Conservation (phyloP, 2,113 vertebrate genomes). For the Psephotus haematonotus region DNA sequence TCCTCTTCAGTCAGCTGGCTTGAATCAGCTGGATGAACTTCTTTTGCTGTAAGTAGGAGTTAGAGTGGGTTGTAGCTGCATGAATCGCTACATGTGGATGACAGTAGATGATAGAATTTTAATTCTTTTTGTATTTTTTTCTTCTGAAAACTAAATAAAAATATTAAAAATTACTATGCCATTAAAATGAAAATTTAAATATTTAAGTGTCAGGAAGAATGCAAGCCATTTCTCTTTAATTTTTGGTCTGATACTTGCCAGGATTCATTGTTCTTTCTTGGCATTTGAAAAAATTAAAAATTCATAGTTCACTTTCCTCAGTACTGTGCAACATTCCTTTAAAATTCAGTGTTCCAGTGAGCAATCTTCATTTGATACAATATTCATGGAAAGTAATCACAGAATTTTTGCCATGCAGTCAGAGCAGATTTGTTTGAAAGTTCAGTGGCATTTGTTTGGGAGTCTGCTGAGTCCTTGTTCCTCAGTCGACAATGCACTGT, state of each 20-base stretch:
- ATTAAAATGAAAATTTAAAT: not conserved
- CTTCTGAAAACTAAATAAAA: not conserved
- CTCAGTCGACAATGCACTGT: not conserved
- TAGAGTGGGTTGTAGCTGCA: conserved; percentile 32
- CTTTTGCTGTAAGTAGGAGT: conserved; percentile 15
- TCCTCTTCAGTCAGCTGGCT: conserved; percentile 13
- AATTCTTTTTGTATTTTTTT: not conserved
- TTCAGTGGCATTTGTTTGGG: conserved; percentile 50
- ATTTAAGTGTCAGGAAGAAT: not conserved
- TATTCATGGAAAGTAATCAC: conserved; percentile 60
- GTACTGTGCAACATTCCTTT: conserved; percentile 22
- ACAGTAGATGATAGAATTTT: not conserved
- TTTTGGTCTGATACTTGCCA: not conserved
- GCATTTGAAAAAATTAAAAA: conserved; percentile 50
- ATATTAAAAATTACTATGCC: not conserved
- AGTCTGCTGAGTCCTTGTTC: not conserved
- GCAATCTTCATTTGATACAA: conserved; percentile 51
- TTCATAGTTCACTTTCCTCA: conserved; percentile 34
- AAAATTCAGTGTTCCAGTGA: conserved; percentile 47
- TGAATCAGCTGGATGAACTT: conserved; percentile 28
- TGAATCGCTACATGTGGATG: conserved; percentile 8
- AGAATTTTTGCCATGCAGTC: conserved; percentile 38
- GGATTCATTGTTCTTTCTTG: not conserved
- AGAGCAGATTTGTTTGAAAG: conserved; percentile 51
- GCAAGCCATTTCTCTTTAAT: not conserved